These are phyloP conservation scores for Phenganax subtilis DNA, from an alignment of 92 coral and sea anemone genomes.

Conservation along the genomic window DNA sequence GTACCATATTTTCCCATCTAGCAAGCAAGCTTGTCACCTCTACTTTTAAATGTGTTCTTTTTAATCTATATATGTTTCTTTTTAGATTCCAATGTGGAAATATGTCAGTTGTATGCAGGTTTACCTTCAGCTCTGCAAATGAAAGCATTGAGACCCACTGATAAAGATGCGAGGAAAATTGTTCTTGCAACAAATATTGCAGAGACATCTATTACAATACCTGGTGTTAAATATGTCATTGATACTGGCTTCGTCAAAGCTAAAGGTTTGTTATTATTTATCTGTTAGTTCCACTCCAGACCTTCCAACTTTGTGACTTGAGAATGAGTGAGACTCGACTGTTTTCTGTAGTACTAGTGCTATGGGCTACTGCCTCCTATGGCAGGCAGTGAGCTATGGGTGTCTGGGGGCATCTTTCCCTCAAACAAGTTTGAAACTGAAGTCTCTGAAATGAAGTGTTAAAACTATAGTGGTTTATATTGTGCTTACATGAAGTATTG, in stretches of 20 bases:
- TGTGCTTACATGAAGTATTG: too few relatives aligned
- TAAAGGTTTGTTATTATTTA: constrained; percentile 58
- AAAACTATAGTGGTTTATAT: too few relatives aligned
- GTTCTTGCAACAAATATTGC: constrained; percentile 95
- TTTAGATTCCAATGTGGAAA: constrained; percentile 67
- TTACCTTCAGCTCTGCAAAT: constrained; percentile 85
- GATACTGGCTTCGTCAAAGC: constrained; percentile 98
- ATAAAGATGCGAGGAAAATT: constrained; percentile 67
- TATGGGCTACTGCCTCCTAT: too few relatives aligned
- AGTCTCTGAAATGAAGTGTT: too few relatives aligned
- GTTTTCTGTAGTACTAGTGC: too few relatives aligned
- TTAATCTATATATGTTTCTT: background rate
- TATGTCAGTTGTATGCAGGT: constrained; percentile 96
- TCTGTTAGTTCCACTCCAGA: background rate
- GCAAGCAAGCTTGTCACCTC: background rate
- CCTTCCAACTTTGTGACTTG: too few relatives aligned
- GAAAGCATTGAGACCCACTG: constrained; percentile 75
- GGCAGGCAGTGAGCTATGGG: too few relatives aligned
- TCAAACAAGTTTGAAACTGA: too few relatives aligned
- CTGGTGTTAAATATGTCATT: constrained; percentile 92
- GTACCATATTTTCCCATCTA: too few relatives aligned
- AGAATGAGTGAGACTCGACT: too few relatives aligned
- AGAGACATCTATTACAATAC: constrained; percentile 92
- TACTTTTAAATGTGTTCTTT: background rate
- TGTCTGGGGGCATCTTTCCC: too few relatives aligned